Evolutionary conservation across 2,113 vertebrate genomes (phyloP), one percentile per base, ranked within the genome.

Genomic region (Catagonus wagneri): DNA sequence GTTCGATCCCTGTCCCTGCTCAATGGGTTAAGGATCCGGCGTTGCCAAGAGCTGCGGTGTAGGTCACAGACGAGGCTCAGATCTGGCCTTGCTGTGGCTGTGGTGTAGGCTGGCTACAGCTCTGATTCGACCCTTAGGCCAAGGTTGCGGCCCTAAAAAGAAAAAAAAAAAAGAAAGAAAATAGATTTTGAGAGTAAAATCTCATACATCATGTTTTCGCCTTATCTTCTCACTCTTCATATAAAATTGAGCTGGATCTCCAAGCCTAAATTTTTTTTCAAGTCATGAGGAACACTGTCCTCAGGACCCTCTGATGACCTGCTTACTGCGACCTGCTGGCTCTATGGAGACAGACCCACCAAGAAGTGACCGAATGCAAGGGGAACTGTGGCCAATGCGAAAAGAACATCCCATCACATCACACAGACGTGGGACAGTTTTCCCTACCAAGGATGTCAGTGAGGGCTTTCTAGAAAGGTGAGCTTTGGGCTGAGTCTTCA

Each of bases 151-250:
- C n/a, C n/a, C n/a, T n/a, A n/a, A n/a, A n/a, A n/a, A n/a, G n/a
- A n/a, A n/a, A n/a, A n/a, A n/a, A n/a, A n/a, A n/a, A n/a, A n/a
- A n/a, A n/a, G n/a, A n/a, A n/a, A n/a, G n/a, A n/a, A n/a, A n/a
- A n/a, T 34, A 61, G 72, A 86, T 61, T 79, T 86, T 75, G n/a
- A 89, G 56, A 89, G 61, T 74, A 63, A 93, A 95, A 39, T 39
- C 14, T 11, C 52, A 32, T 13, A 20, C 7, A 58, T 71, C 10
- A 11, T n/a, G 20, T 65, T 79, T 84, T 89, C 39, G 27, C 69
- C 25, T 66, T 75, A n/a, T 63, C 7, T 13, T 83, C 29, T 44
- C 69, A 56, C 29, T 60, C 95, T 96, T 81, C 32, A 58, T 74
- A 34, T 78, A 23, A 68, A 76, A 76, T 86, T 76, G 58, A 60